Percentiles rank a stretch among this genome's conserved stretches.
Evolutionary conservation across 2,797 vertebrate genomes (phyloP).

Genomic region (Sebastes vulpes): DNA sequence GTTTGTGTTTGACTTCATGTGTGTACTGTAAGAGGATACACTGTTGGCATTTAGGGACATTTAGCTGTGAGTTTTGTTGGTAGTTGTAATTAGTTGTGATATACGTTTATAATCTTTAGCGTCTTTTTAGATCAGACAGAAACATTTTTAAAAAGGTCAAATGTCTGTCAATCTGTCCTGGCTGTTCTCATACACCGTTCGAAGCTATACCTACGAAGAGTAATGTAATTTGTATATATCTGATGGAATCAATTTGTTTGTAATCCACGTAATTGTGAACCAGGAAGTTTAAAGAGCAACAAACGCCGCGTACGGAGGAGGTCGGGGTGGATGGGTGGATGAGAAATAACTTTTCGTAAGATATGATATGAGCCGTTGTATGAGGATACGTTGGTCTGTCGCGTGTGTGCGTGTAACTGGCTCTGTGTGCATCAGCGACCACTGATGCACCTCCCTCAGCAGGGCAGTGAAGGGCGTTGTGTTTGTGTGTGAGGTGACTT

Average conservation of each 20-base stretch:
- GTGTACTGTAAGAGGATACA: neutral
- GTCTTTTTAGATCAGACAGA: neutral
- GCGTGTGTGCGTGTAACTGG: neutral
- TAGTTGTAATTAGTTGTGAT: neutral
- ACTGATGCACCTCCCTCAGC: neutral
- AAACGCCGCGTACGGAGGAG: neutral
- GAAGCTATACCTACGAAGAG: neutral
- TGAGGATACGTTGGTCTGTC: neutral
- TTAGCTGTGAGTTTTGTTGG: neutral
- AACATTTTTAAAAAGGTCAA: neutral
- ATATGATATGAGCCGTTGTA: too few species aligned
- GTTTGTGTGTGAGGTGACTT: constrained; percentile 15
- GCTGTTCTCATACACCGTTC: neutral
- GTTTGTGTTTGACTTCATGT: neutral
- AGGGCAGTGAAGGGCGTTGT: constrained; percentile 14
- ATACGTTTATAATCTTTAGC: neutral
- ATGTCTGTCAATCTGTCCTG: neutral
- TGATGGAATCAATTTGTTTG: neutral
- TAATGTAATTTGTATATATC: neutral
- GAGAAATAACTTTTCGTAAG: too few species aligned
- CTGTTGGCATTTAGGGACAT: neutral
- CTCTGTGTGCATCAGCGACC: too few species aligned
- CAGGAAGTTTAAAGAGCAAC: neutral
- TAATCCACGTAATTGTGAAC: neutral
- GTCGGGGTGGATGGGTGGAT: too few species aligned